These are phyloP conservation scores for Premnoplex brunnescens DNA, from an alignment of 2,797 vertebrate species.

Conservation along the genomic window DNA sequence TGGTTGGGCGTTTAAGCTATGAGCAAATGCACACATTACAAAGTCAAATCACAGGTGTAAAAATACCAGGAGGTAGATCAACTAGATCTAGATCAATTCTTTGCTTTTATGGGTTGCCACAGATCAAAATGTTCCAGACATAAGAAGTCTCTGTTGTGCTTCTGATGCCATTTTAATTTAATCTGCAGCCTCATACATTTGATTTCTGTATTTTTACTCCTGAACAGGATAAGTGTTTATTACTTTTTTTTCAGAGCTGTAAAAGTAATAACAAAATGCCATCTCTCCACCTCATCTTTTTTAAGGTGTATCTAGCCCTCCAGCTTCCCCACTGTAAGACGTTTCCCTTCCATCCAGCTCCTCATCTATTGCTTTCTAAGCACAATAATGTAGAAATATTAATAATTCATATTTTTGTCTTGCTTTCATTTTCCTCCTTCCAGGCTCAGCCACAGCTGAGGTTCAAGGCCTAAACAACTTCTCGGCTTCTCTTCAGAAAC, in stretches of 20 bases:
- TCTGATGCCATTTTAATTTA: background rate
- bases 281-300: background rate
- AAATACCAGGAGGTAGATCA: background rate
- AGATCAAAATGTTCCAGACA: background rate
- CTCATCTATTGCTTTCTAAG: background rate
- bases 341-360: background rate
- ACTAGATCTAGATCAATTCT: background rate
- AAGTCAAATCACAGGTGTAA: background rate
- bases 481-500: background rate
- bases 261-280: background rate
- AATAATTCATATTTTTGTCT: conserved; percentile 39
- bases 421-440: conserved; percentile 40
- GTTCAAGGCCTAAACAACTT: background rate
- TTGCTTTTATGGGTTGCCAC: background rate
- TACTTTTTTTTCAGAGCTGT: background rate
- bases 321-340: background rate
- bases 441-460: background rate
- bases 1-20: background rate
- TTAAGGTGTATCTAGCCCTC: background rate
- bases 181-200: background rate
- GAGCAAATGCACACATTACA: background rate
- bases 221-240: background rate
- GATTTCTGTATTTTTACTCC: background rate
- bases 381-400: conserved; percentile 29
- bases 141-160: background rate